Evolutionary conservation across 2,797 vertebrate species (phyloP), one percentile per base, ranked within the genome.

Genomic region (Pyrocephalus nanus): DNA sequence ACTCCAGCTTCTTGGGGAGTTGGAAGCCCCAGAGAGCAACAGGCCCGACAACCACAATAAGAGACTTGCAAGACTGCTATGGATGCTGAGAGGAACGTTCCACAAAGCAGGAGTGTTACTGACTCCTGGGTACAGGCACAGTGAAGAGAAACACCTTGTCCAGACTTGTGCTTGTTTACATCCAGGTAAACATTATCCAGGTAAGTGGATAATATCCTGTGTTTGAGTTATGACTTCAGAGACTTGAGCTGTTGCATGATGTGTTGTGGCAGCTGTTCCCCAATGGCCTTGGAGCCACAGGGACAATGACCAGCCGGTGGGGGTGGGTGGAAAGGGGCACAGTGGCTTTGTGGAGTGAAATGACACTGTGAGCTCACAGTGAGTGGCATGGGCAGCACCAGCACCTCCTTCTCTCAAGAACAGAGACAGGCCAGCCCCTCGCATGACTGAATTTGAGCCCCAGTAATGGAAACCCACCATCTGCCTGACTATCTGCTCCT

Each of bases 181-280:
- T 36, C n/a, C 65, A 86, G 85, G 81, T 53, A 93, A 94, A 95
- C 43, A 71, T 92, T 80, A 90, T 43, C 88, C 80, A 84, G 60
- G 42, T 71, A 91, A 88, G 38, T 43, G 54, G n/a, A n/a, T n/a
- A 40, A 30, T 53, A 32, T 32, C 30, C 69, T 32, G 29, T 92
- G 84, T 95, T 96, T 94, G 84, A 86, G 81, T 62, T 93, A 70
- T 14, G 32, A 88, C 64, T 86, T 94, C 86, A 88, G 83, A 84
- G 57, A 82, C 60, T 71, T 15, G n/a, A 87, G 67, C 42, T 82
- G 34, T 85, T 87, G 90, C 74, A 21, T 47, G 64, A 27, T 53
- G 30, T 80, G 81, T 54, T 38, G 18, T n/a, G 57, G 85, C 61
- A 92, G 55, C 48, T 83, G 85, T 55, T 25, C 76, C 70, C 34